Conservation (phyloP, 2,888 invertebrate species). For the Melinopterus prodromus region DNA sequence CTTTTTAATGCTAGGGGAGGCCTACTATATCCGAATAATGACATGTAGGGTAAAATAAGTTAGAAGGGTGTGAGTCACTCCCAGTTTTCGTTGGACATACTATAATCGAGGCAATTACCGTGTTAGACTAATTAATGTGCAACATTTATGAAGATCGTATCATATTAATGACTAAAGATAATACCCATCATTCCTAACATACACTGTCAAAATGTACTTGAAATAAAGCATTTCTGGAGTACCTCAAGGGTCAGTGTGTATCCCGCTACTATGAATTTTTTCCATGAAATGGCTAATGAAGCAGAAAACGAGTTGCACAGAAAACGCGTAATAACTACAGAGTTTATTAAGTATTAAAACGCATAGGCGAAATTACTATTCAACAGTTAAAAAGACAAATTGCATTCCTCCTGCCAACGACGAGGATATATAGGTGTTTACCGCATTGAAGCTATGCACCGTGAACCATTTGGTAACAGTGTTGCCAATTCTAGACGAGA, state of each 20-base stretch:
- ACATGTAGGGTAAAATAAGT: no score
- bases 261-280: background rate
- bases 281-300: background rate
- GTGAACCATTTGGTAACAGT: background rate
- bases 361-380: constrained; percentile 23
- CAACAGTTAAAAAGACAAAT: constrained; percentile 31
- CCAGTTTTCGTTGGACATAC: no score
- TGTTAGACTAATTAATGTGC: no score
- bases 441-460: constrained; percentile 18
- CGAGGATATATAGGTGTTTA: constrained; percentile 27
- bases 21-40: no score
- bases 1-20: no score
- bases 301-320: background rate
- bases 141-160: no score
- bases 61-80: no score
- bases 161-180: no score
- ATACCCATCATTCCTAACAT: no score
- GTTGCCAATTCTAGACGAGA: background rate
- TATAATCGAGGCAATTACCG: no score
- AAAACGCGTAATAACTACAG: background rate
- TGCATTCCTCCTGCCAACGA: constrained; percentile 28
- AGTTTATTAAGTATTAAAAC: constrained; percentile 19
- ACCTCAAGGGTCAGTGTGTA: background rate
- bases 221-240: background rate
- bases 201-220: no score